A percentile compares a stretch with the other conserved stretches of the same genome.
phyloP scores from a whole-genome alignment of 2,888 invertebrate genomes.

The Helleia helle region DNA sequence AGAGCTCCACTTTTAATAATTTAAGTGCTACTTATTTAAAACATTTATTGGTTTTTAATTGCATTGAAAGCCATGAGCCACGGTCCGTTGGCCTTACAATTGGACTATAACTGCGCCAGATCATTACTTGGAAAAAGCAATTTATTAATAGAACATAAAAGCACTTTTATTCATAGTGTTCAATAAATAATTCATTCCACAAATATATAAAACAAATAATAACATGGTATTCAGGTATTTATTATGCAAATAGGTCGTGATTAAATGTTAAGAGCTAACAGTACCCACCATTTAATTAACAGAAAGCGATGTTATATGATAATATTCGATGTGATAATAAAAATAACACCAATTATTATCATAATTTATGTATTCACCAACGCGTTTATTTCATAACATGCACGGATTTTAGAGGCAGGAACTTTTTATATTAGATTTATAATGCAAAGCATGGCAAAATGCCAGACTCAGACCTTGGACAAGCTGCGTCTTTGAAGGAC shows the following conservation, averaged over 20 bases:
- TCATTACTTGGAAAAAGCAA: constrained; percentile 13
- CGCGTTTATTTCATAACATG: too few relatives aligned
- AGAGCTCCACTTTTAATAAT: not conserved
- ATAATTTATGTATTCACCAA: too few relatives aligned
- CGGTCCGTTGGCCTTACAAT: constrained; percentile 29
- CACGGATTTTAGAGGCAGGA: too few relatives aligned
- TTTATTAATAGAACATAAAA: constrained; percentile 4
- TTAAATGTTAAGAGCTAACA: not conserved
- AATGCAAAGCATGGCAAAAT: too few relatives aligned
- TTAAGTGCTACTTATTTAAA: constrained; percentile 17
- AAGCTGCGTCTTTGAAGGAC: too few relatives aligned
- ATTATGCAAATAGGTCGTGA: not conserved
- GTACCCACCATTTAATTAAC: too few relatives aligned
- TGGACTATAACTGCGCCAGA: constrained; percentile 22
- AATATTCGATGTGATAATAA: too few relatives aligned
- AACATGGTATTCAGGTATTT: not conserved
- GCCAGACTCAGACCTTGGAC: too few relatives aligned
- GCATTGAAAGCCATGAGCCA: constrained; percentile 33
- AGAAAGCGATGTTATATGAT: too few relatives aligned
- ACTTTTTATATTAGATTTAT: too few relatives aligned
- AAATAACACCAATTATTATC: too few relatives aligned
- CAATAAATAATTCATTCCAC: not conserved
- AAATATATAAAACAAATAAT: not conserved
- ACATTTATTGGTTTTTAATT: constrained; percentile 50
- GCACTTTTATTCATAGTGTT: not conserved